Conservation (phyloP, 2,113 vertebrate genomes). For the Heterochromis multidens region DNA sequence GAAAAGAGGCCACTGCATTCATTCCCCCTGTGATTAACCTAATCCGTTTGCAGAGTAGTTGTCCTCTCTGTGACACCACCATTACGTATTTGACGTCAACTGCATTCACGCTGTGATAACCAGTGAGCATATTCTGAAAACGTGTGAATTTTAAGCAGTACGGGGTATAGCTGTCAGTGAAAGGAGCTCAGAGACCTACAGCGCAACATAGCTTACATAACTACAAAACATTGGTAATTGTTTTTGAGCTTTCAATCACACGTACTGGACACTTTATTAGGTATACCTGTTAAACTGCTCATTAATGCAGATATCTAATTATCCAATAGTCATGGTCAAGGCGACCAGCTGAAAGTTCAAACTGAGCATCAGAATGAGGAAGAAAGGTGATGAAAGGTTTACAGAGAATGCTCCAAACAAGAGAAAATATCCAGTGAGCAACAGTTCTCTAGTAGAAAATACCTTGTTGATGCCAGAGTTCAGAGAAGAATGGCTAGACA, state of each 20-base stretch:
- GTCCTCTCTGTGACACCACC: conserved; percentile 24
- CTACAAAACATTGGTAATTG: accelerated
- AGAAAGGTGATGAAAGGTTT: too few relatives aligned
- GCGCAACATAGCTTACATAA: background rate
- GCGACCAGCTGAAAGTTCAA: background rate
- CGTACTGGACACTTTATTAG: background rate
- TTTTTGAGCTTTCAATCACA: background rate
- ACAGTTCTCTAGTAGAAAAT: background rate
- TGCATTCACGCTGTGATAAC: conserved; percentile 5
- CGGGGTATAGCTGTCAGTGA: background rate
- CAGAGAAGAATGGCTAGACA: background rate
- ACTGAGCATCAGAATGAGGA: too few relatives aligned
- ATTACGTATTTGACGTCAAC: conserved; percentile 34
- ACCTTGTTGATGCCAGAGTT: background rate
- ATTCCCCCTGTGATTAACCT: conserved; percentile 52
- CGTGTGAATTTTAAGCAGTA: background rate
- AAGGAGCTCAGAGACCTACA: background rate
- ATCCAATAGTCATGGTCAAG: background rate
- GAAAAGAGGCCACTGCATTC: conserved; percentile 51
- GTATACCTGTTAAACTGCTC: background rate
- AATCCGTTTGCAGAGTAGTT: conserved; percentile 42
- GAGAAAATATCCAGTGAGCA: background rate
- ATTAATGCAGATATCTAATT: background rate
- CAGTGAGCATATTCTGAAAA: background rate
- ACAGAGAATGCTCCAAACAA: too few relatives aligned